Evolutionary conservation across 2,113 vertebrate genomes (phyloP), one percentile per base, ranked within the genome.

Genomic region (Thermophis baileyi): DNA sequence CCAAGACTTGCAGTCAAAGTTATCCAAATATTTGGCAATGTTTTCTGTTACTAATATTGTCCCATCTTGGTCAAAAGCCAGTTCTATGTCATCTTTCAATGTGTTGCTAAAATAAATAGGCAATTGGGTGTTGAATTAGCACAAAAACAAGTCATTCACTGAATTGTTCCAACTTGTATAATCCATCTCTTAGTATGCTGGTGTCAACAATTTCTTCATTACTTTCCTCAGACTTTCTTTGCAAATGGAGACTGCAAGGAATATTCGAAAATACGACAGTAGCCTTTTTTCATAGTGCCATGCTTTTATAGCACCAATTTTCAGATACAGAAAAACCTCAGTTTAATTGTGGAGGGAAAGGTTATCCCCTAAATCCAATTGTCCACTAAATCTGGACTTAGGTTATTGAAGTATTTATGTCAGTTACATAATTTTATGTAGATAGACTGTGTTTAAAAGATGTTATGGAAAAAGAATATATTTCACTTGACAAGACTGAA

Each of bases 1-100:
- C 35, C 49, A 53, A 53, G 8, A 46, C 53, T 27, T 27, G 53
- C 44, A 47, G 53, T 91, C n/a, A 27, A 22, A 86, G 94, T 88
- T 35, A 95, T 93, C 92, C 18, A 47, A 92, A 91, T 81, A 90
- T 92, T 89, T 0, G 1, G 10, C 93, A 0, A 87, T 20, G 0
- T 95, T 94, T 89, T 53, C 92, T 93, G 50, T 87, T 93, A 94
- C 94, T 96, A 94, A 46, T 90, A 96, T 95, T 95, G 94, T 89
- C 89, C 18, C 10, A 55, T 55, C 49, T 50, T 90, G 92, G 93
- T 92, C 91, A 69, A 7, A 50, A 91, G 92, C 92, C 91, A 93
- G 6, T 85, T 94, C 87, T 27, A 35, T 88, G 0, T 54, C 6
- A 30, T 88, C 87, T 91, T 97, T 93, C 92, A 92, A 92, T 22